Evolutionary conservation across 1,140 invertebrate genomes (phyloP).

Genomic region (Caenorhabditis elegans): DNA sequence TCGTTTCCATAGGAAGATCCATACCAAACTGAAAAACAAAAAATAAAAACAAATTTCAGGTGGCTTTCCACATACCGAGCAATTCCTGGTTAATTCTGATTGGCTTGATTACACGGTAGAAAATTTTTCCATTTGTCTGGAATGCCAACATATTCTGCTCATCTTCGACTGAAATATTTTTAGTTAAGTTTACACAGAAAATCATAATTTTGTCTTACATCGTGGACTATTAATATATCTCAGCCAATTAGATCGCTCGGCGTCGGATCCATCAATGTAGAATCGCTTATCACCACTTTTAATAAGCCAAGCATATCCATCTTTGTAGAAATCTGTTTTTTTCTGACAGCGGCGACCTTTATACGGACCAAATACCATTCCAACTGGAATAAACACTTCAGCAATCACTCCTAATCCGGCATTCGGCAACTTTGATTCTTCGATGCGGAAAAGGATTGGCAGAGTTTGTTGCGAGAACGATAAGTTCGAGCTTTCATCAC

Average conservation of each 20-base stretch:
- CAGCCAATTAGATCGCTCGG: not conserved
- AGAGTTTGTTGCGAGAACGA: not conserved
- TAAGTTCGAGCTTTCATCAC: not conserved
- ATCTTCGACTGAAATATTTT: not conserved
- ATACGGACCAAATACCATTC: conserved; percentile 12
- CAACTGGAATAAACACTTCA: not conserved
- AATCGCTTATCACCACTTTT: not conserved
- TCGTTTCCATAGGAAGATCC: not conserved
- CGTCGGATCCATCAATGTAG: not conserved
- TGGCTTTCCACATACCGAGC: not conserved
- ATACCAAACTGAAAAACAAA: not conserved
- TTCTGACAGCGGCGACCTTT: not conserved
- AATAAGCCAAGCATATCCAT: conserved; percentile 21
- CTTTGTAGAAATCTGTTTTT: not conserved
- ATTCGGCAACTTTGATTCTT: not conserved
- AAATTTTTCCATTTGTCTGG: not conserved
- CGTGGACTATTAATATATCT: conserved; percentile 7
- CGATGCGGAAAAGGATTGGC: not conserved
- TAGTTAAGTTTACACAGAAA: too few species aligned
- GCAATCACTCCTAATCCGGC: not conserved
- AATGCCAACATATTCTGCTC: not conserved
- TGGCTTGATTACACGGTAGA: not conserved
- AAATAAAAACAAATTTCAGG: not conserved
- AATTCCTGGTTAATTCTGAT: conserved; percentile 4
- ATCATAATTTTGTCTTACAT: not conserved